Percentiles rank a stretch among this genome's conserved stretches.
Evolutionary conservation across 2,797 vertebrate species (phyloP).

Genomic region (Chloroceryle inda): DNA sequence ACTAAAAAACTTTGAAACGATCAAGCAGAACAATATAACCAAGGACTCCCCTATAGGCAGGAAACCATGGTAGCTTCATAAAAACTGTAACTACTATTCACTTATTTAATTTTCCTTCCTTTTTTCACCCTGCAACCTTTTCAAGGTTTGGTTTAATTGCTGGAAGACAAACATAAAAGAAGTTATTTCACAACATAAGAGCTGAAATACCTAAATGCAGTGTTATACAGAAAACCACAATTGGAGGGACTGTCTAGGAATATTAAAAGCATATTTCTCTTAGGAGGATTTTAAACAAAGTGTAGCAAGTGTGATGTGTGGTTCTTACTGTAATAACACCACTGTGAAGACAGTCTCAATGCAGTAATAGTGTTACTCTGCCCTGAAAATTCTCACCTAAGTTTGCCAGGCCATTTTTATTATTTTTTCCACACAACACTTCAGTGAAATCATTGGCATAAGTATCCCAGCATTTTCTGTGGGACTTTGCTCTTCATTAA

Average conservation of each 20-base stretch:
- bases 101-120: background rate
- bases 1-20: background rate
- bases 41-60: background rate
- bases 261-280: background rate
- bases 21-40: background rate
- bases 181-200: background rate
- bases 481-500: background rate
- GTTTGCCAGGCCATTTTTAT: background rate
- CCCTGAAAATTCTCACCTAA: background rate
- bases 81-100: background rate
- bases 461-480: background rate
- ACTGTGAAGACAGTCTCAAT: background rate
- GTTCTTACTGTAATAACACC: background rate
- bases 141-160: constrained; percentile 19
- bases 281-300: background rate
- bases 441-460: background rate
- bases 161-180: background rate
- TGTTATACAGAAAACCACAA: background rate
- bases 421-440: background rate
- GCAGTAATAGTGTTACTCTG: background rate
- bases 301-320: background rate
- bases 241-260: background rate
- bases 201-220: background rate
- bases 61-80: background rate
- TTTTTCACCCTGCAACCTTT: background rate